These are phyloP conservation scores for Ophion ellenae DNA, from an alignment of 2,888 invertebrate genomes.

Conservation along the genomic window DNA sequence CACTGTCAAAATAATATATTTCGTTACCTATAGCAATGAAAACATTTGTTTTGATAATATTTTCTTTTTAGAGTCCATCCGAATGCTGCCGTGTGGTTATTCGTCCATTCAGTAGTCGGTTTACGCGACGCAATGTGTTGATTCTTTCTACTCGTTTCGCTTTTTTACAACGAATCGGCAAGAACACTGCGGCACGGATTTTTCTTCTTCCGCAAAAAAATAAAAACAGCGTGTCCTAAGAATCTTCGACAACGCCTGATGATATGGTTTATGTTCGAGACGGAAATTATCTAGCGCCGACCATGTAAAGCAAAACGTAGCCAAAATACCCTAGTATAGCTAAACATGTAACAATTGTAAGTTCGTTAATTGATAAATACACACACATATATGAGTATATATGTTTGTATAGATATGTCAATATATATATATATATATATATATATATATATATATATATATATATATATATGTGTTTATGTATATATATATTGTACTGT, in stretches of 20 bases:
- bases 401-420: background rate
- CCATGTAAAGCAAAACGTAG: background rate
- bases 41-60: no score
- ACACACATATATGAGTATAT: background rate
- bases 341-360: conserved; percentile 8
- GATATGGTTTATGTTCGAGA: conserved; percentile 63
- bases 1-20: no score
- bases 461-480: background rate
- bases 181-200: no score
- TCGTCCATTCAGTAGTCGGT: no score
- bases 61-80: no score
- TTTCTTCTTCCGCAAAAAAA: no score
- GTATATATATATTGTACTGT: background rate
- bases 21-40: no score
- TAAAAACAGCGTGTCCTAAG: background rate
- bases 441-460: conserved; percentile 4
- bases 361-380: background rate
- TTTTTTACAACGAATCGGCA: no score
- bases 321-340: conserved; percentile 21
- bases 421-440: no score
- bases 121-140: no score
- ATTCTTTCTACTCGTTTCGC: no score
- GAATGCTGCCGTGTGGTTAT: no score
- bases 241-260: conserved; percentile 6
- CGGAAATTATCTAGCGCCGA: conserved; percentile 24